These are phyloP conservation scores for Esox niger DNA, from an alignment of 2,113 vertebrate genomes.

Conservation along the genomic window DNA sequence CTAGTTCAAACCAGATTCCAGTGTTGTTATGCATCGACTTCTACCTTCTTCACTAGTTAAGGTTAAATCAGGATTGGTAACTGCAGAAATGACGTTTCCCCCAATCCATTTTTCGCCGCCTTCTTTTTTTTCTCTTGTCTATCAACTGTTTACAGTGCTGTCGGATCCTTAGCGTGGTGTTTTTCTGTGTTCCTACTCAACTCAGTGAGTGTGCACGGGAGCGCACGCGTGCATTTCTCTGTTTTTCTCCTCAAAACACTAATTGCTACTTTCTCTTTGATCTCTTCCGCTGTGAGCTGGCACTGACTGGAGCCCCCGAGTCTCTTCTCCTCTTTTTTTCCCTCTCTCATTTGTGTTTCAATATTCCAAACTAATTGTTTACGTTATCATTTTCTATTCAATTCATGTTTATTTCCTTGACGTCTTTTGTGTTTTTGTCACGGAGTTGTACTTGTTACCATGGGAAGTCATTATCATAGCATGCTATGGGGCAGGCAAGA, in stretches of 20 bases:
- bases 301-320: conserved; percentile 31
- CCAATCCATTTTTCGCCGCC: conserved; percentile 34
- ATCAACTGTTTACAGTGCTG: conserved; percentile 34
- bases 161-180: conserved; percentile 27
- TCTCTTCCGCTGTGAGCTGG: conserved; percentile 26
- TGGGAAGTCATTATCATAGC: conserved; percentile 14
- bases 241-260: conserved; percentile 8
- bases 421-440: conserved; percentile 19
- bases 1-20: background rate
- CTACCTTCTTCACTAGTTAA: conserved; percentile 26
- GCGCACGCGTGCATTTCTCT: no score
- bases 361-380: conserved; percentile 39
- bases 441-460: conserved; percentile 12
- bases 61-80: background rate
- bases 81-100: conserved; percentile 32
- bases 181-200: background rate
- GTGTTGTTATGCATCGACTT: background rate
- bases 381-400: conserved; percentile 40
- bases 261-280: conserved; percentile 50
- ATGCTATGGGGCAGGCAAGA: conserved; percentile 16
- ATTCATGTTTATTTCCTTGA: conserved; percentile 29
- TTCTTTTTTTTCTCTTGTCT: no score
- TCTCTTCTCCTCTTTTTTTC: conserved; percentile 13
- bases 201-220: no score
- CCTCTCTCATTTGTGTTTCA: conserved; percentile 16